Conservation (phyloP, 2,888 invertebrate species). For the Heliconius erato region DNA sequence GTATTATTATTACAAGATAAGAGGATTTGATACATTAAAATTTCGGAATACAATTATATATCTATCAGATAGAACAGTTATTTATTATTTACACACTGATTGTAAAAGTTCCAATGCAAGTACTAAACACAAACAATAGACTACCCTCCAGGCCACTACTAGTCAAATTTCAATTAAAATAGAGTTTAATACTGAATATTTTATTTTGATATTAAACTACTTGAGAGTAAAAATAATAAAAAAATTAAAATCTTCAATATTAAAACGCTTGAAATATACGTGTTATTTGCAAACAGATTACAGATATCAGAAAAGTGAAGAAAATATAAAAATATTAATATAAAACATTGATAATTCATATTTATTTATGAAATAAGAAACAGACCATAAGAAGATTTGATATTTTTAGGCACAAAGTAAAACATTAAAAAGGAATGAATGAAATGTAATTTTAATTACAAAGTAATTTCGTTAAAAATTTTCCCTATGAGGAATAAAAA, state of each 20-base stretch:
- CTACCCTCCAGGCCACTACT: background rate
- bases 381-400: background rate
- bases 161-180: background rate
- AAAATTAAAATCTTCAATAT: background rate
- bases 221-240: background rate
- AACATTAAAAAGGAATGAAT: background rate
- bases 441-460: background rate
- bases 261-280: background rate
- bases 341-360: background rate
- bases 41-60: background rate
- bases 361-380: background rate
- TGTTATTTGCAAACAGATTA: background rate
- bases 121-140: background rate
- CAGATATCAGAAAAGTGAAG: background rate
- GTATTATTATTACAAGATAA: background rate
- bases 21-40: background rate
- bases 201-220: no score
- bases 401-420: background rate
- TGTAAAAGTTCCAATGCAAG: background rate
- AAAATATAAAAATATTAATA: background rate
- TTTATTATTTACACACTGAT: constrained; percentile 2
- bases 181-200: background rate
- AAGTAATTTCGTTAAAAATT: background rate
- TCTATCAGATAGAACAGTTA: background rate
- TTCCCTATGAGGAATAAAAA: background rate